A percentile compares a stretch with the other conserved stretches of the same genome.
Conservation (phyloP, 2,888 invertebrate species). For the Eupeodes latifasciatus region DNA sequence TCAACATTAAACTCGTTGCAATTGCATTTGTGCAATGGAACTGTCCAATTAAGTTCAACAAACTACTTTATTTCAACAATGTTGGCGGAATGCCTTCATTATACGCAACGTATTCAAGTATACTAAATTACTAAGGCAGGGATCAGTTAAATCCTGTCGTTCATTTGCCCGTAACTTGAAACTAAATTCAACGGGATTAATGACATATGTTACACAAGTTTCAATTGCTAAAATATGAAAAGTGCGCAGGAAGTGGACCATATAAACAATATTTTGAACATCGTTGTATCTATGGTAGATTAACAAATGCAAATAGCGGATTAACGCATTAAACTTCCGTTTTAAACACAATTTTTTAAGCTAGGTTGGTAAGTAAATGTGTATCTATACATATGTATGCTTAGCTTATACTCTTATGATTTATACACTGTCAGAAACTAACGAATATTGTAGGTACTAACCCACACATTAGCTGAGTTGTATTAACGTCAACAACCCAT, state of each 20-base stretch:
- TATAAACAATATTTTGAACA: slow-evolving; percentile 1
- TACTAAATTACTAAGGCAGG: too few species aligned
- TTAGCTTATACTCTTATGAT: too few species aligned
- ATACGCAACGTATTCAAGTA: background rate
- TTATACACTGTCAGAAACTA: too few species aligned
- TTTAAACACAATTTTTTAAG: background rate
- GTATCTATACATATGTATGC: too few species aligned
- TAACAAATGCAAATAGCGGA: slow-evolving; percentile 21
- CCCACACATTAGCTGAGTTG: too few species aligned
- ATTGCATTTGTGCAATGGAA: slow-evolving; percentile 16
- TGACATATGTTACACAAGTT: slow-evolving; percentile 55
- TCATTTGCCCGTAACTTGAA: slow-evolving; percentile 29
- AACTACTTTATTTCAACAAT: slow-evolving; percentile 44
- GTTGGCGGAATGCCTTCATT: background rate
- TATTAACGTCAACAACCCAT: too few species aligned
- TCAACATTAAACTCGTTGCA: slow-evolving; percentile 47
- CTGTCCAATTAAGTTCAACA: slow-evolving; percentile 50
- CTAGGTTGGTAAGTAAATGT: too few species aligned
- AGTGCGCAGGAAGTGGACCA: slow-evolving; percentile 1
- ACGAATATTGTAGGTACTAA: too few species aligned
- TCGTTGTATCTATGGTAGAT: slow-evolving; percentile 5
- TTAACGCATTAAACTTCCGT: slow-evolving; percentile 5
- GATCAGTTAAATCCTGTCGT: background rate
- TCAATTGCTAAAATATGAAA: slow-evolving; percentile 38
- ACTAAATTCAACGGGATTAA: slow-evolving; percentile 45